phyloP scores from a whole-genome alignment of 2,888 invertebrate species.

The Nomada ferruginata region DNA sequence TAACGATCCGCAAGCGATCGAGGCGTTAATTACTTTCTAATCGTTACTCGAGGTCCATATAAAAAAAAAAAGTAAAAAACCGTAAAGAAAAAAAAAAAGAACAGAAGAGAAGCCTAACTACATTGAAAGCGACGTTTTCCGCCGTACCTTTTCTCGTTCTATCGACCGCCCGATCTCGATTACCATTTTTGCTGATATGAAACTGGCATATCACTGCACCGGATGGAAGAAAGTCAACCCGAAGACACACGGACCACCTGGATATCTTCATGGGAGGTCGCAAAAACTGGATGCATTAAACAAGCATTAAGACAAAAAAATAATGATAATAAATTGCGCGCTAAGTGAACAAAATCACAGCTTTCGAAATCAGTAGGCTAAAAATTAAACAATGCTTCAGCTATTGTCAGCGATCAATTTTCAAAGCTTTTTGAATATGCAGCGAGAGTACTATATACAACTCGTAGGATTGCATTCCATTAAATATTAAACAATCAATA shows the following conservation, averaged over 20 bases:
- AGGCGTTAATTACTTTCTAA: constrained; percentile 72
- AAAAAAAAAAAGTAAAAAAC: constrained; percentile 5
- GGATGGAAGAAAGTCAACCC: constrained; percentile 65
- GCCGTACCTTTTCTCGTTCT: constrained; percentile 35
- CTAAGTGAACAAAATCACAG: constrained; percentile 7
- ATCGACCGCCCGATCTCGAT: constrained; percentile 67
- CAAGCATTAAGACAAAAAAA: constrained; percentile 24
- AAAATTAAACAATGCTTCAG: background rate
- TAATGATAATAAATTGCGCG: background rate
- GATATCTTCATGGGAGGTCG: constrained; percentile 67
- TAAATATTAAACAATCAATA: too few species aligned
- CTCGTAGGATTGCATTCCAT: too few species aligned
- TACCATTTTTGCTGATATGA: constrained; percentile 69
- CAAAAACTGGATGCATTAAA: constrained; percentile 60
- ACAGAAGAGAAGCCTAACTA: constrained; percentile 56
- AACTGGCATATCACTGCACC: constrained; percentile 67
- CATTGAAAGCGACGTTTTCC: constrained; percentile 62
- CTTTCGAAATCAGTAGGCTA: background rate
- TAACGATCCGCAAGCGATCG: constrained; percentile 47
- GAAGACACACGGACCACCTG: constrained; percentile 73
- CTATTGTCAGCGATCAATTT: background rate
- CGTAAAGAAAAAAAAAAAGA: background rate
- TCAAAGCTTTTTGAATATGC: too few species aligned
- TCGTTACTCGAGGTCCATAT: constrained; percentile 47
- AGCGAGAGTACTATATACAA: too few species aligned